Base-by-base conservation (phyloP, 1,140 invertebrate species). In the Batillaria attramentaria region DNA sequence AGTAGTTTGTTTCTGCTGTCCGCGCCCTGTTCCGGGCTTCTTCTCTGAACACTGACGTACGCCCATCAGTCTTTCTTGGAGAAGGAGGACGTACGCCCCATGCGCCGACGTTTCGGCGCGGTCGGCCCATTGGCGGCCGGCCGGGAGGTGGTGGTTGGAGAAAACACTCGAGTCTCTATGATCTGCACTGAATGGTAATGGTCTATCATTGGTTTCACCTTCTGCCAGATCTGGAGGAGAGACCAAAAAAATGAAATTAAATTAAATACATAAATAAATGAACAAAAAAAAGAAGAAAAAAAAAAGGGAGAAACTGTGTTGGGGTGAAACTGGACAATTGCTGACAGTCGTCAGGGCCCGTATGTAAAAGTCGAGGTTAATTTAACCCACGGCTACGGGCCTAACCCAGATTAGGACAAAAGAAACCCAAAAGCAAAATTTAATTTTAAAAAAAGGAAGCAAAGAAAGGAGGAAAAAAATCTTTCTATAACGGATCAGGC, bases 201-300 rank as follows among this genome's bases (percentile, higher is more conserved):
- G 37, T 91, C 90, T 74, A 91, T 90, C 74, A 84, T 88, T 16
- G 88, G 88, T 75, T 88, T 89, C 37, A 85, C 85, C 37, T 72
- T 83, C 24, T 79, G 68, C 88, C 88, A 90, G 75, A 89, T 83
- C 88, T 89, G 78, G 39, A 82, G 73, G 18, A 72, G 74, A 41
- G 79, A 60, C 35, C 13, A 28, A 74, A 24, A 54, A 74, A 50
- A 50, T n/a, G 1, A 24, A 50, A 4, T 39, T 54, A 31, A 50
- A 31, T n/a, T 46, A 16, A 2, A 20, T 3, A 50, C 20, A 16
- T n/a, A 13, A 13, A 31, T 18, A 66, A 33, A 13, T 24, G 31
- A 39, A 5, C 68, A 10, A 28, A 28, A 20, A 3, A 37, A 35
- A 6, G n/a, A 20, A 6, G 28, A 3, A n/a, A n/a, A 6, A 33